phyloP scores from a whole-genome alignment of 2,888 invertebrate species.

The Hymenopus coronatus region DNA sequence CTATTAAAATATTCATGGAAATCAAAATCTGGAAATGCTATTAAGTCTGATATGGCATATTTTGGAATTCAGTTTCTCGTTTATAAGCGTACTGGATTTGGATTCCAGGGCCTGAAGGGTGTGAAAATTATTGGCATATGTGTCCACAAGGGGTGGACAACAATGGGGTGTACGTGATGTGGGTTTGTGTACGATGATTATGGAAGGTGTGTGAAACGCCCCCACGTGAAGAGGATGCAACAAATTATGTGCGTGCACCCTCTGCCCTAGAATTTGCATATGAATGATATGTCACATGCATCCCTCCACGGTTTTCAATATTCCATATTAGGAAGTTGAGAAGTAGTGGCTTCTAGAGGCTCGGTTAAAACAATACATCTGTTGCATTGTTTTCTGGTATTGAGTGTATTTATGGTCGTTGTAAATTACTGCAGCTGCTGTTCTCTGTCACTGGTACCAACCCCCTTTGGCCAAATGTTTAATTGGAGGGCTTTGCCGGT shows the following conservation, averaged over 20 bases:
- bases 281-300: constrained; percentile 26
- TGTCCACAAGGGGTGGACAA: background rate
- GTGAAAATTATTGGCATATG: constrained; percentile 6
- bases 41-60: too few relatives aligned
- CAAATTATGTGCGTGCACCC: constrained; percentile 21
- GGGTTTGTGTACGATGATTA: constrained; percentile 6
- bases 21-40: too few relatives aligned
- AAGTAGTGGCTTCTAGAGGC: background rate
- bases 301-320: constrained; percentile 15
- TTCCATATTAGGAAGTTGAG: background rate
- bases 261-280: constrained; percentile 29
- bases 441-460: background rate
- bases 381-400: background rate
- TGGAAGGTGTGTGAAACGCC: constrained; percentile 28
- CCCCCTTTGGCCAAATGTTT: background rate
- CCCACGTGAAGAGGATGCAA: constrained; percentile 19
- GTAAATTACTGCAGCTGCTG: background rate
- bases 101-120: background rate
- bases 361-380: background rate
- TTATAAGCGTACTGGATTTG: background rate
- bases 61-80: background rate
- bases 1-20: too few relatives aligned
- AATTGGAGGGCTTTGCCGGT: background rate
- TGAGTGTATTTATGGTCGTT: background rate
- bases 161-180: background rate